Evolutionary conservation across 30 jellyfish, hydroid and myxozoan species (phyloP).

Genomic region (Turritopsis rubra): DNA sequence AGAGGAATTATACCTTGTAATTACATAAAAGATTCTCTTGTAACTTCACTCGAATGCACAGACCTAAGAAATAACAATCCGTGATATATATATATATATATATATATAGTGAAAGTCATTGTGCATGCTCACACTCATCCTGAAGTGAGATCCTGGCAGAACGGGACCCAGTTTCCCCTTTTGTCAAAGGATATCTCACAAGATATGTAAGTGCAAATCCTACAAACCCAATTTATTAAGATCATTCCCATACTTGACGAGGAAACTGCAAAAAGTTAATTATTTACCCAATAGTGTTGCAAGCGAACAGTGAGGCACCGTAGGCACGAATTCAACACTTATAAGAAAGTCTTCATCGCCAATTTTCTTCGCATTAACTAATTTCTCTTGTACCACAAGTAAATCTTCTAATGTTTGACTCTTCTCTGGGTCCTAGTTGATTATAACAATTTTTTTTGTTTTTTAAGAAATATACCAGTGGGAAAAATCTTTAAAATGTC

Average conservation of each 20-base stretch:
- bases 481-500: too few relatives aligned
- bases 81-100: too few relatives aligned
- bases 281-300: slow-evolving; percentile 47
- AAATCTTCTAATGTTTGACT: slow-evolving; percentile 49
- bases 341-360: slow-evolving; percentile 31
- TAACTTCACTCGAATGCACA: slow-evolving; percentile 39
- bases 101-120: too few relatives aligned
- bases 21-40: slow-evolving; percentile 22
- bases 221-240: too few relatives aligned
- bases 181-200: too few relatives aligned
- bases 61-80: slow-evolving; percentile 17
- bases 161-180: too few relatives aligned
- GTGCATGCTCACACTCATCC: too few relatives aligned
- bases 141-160: too few relatives aligned
- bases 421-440: slow-evolving; percentile 48
- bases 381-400: slow-evolving; percentile 37
- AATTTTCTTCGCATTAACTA: slow-evolving; percentile 19
- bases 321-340: slow-evolving; percentile 46
- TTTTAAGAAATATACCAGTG: too few relatives aligned
- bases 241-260: neutral
- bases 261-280: neutral
- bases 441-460: too few relatives aligned
- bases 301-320: slow-evolving; percentile 60
- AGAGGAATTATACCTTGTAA: slow-evolving; percentile 24
- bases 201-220: too few relatives aligned